Evolutionary conservation across 2,888 invertebrate genomes (phyloP), one percentile per base, ranked within the genome.

Genomic region (Pachymerium ferrugineum): DNA sequence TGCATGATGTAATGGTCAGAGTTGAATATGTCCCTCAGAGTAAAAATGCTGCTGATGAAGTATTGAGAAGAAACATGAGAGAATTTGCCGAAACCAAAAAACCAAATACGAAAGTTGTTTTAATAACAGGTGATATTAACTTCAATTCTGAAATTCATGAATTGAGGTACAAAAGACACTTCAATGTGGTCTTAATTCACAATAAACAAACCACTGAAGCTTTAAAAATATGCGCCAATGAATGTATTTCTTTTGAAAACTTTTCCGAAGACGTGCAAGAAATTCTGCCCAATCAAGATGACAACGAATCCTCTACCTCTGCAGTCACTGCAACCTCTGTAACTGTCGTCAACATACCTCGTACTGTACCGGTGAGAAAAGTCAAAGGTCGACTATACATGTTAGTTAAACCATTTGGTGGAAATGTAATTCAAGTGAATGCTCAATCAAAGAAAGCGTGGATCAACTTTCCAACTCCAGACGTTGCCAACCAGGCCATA

Each of bases 1-100:
- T 94, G 70, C 90, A 92, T 84, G 90, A 91, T 84, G 89, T 91
- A 80, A 91, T 92, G 86, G 90, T 90, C 82, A 92, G 89, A 84
- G 86, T 94, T 79, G 90, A 93, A 79, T 94, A 94, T 83, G 91
- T 94, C 73, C 89, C 90, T 80, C 89, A 92, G 47, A 89, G 90
- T 82, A 94, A 94, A 82, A 80, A 84, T 85, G 93, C 93, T 74
- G 92, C 93, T 0, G 94, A 94, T 81, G 93, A 94, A 80, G 94
- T 94, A 83, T 84, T 94, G 73, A 86, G 91, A 77, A 92, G 92
- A 82, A 89, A 90, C 70, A 88, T 94, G 83, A 85, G 93, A 77
- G 85, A 92, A 78, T 94, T 93, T 84, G 90, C 91, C n/a, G 92
- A 93, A 81, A 86, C 89, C 29, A 89, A 92, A 81, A 85, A 85